phyloP scores from a whole-genome alignment of 2,797 vertebrate genomes.

The Rhinoraja longicauda region DNA sequence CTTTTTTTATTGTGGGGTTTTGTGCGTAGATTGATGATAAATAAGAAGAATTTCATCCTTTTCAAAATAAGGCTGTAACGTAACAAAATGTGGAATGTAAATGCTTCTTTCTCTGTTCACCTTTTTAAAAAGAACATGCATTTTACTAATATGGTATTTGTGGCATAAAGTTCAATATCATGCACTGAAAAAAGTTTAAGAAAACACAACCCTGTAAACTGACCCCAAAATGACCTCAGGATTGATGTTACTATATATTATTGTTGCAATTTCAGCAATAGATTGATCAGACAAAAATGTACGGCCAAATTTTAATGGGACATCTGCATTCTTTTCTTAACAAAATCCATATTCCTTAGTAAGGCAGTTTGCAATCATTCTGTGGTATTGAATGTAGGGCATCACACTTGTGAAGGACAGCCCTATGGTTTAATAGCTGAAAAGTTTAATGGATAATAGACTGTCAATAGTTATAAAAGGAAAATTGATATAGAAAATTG shows the following conservation, averaged over 20 bases:
- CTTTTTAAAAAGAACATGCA: neutral
- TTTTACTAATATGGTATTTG: neutral
- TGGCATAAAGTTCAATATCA: neutral
- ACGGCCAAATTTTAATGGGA: conserved; percentile 35
- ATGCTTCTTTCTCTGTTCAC: neutral
- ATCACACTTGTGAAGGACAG: conserved; percentile 70
- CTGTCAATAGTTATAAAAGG: neutral
- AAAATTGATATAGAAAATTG: conserved; percentile 25
- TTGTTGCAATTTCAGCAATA: conserved; percentile 37
- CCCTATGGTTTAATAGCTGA: conserved; percentile 64
- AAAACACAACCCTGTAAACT: conserved; percentile 8
- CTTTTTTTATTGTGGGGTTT: too few species aligned
- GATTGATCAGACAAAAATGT: conserved; percentile 37
- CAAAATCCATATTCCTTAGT: conserved; percentile 66
- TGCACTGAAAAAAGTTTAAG: neutral
- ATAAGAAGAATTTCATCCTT: too few species aligned
- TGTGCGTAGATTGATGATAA: too few species aligned
- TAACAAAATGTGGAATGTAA: too few species aligned
- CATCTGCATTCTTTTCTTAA: conserved; percentile 35
- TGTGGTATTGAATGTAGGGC: conserved; percentile 73
- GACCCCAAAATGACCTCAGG: conserved; percentile 25
- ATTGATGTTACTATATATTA: conserved; percentile 31
- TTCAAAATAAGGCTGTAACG: too few species aligned
- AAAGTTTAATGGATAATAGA: conserved; percentile 35
- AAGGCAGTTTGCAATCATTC: conserved; percentile 92